Conservation (phyloP, 2,797 vertebrate species). For the Amphiprion clarkii region DNA sequence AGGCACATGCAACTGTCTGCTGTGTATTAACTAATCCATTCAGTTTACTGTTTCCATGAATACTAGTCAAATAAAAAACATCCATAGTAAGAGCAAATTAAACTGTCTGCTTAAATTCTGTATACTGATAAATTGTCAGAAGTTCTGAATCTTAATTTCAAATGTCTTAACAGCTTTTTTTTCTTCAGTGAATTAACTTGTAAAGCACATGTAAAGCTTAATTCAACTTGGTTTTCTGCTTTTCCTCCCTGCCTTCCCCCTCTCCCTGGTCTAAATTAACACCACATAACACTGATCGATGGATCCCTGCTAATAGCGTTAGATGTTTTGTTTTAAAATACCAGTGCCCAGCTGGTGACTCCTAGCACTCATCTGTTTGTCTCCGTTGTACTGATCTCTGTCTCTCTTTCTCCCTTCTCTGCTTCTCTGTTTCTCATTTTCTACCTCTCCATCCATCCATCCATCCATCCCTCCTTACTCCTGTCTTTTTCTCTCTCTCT, state of each 20-base stretch:
- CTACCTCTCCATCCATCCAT: slow-evolving; percentile 59
- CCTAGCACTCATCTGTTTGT: slow-evolving; percentile 86
- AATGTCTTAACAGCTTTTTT: slow-evolving; percentile 31
- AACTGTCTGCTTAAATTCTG: slow-evolving; percentile 14
- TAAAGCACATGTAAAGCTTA: slow-evolving; percentile 51
- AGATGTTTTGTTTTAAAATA: slow-evolving; percentile 89
- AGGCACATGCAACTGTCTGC: slow-evolving; percentile 26
- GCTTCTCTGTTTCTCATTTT: slow-evolving; percentile 67
- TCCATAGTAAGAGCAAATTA: slow-evolving; percentile 39
- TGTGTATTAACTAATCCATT: slow-evolving; percentile 57
- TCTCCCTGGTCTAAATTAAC: slow-evolving; percentile 81
- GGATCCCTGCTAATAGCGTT: slow-evolving; percentile 86
- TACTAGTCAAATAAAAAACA: slow-evolving; percentile 43
- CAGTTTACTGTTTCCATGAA: slow-evolving; percentile 50
- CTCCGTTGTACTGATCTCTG: slow-evolving; percentile 86
- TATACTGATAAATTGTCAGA: slow-evolving; percentile 25
- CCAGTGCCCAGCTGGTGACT: slow-evolving; percentile 86
- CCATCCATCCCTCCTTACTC: slow-evolving; percentile 57
- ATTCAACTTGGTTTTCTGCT: slow-evolving; percentile 29
- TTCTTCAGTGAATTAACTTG: slow-evolving; percentile 50
- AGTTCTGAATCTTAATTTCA: slow-evolving; percentile 29
- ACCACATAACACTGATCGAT: slow-evolving; percentile 86
- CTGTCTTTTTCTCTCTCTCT: slow-evolving; percentile 59
- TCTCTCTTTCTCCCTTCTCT: slow-evolving; percentile 50
- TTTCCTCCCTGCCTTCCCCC: slow-evolving; percentile 43